A percentile compares a stretch with the other conserved stretches of the same genome.
Evolutionary conservation across 2,888 invertebrate species (phyloP).

Genomic region (Nasonia oneida): DNA sequence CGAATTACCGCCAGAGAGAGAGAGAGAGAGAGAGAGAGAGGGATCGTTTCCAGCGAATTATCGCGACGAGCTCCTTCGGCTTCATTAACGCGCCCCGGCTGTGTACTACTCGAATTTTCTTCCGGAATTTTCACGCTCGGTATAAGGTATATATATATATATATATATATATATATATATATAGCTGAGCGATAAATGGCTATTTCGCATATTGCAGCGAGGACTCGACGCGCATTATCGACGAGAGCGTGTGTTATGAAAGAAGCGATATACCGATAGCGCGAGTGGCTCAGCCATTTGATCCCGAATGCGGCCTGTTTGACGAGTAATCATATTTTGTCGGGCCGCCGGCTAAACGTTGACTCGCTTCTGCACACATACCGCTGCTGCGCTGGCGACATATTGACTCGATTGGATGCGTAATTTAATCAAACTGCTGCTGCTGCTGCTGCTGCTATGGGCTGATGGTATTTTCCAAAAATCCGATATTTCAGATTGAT

Average conservation of each 20-base stretch:
- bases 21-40: slow-evolving; percentile 11
- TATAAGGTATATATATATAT: too few species aligned
- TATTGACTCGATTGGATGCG: slow-evolving; percentile 44
- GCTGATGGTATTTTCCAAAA: slow-evolving; percentile 30
- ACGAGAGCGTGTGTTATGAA: too few species aligned
- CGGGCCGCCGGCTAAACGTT: slow-evolving; percentile 37
- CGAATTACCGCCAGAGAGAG: slow-evolving; percentile 50
- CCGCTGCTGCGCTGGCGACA: background rate
- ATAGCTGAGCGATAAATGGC: background rate
- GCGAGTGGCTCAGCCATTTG: slow-evolving; percentile 3
- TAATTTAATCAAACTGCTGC: slow-evolving; percentile 40
- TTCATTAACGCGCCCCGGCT: slow-evolving; percentile 15
- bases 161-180: too few species aligned
- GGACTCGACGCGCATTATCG: background rate
- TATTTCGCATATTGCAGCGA: background rate
- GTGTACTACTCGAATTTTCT: background rate
- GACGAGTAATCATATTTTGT: slow-evolving; percentile 55
- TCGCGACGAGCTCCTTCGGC: slow-evolving; percentile 9
- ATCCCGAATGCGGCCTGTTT: slow-evolving; percentile 36
- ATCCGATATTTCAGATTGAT: background rate
- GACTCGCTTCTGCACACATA: slow-evolving; percentile 38
- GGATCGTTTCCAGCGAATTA: slow-evolving; percentile 52
- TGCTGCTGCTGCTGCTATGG: background rate
- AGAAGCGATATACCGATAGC: too few species aligned
- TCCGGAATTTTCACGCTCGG: background rate